Percentiles rank a stretch among this genome's conserved stretches.
Evolutionary conservation across 2,113 vertebrate genomes (phyloP).

Genomic region (Microtus ochrogaster): DNA sequence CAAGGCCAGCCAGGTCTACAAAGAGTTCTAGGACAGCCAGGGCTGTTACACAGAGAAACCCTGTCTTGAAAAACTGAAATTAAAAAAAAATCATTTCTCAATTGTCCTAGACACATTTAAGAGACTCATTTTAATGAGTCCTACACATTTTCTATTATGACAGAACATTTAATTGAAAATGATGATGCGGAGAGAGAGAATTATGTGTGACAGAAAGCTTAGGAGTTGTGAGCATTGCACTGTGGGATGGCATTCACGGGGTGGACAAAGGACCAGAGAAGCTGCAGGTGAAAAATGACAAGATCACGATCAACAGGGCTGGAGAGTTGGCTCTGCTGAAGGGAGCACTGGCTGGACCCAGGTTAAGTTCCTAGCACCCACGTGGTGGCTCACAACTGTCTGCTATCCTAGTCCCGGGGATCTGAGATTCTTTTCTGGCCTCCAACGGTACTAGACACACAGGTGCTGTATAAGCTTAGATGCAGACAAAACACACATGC

Average conservation of each 20-base stretch:
- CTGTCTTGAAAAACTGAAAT: neutral
- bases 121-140: neutral
- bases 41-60: neutral
- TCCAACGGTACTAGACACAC: neutral
- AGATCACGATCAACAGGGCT: neutral
- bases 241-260: neutral
- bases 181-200: neutral
- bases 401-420: neutral
- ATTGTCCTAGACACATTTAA: neutral
- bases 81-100: neutral
- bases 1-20: neutral
- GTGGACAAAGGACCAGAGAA: neutral
- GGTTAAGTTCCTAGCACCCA: neutral
- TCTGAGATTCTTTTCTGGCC: neutral
- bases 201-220: neutral
- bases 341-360: neutral
- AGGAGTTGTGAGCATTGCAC: too few relatives aligned
- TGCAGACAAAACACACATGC: neutral
- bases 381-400: neutral
- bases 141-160: neutral
- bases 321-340: too few relatives aligned
- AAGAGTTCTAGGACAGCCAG: neutral
- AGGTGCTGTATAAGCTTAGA: neutral
- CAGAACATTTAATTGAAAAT: neutral
- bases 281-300: neutral